Conservation (phyloP, 2,888 invertebrate genomes). For the Drosophila percnosoma region DNA sequence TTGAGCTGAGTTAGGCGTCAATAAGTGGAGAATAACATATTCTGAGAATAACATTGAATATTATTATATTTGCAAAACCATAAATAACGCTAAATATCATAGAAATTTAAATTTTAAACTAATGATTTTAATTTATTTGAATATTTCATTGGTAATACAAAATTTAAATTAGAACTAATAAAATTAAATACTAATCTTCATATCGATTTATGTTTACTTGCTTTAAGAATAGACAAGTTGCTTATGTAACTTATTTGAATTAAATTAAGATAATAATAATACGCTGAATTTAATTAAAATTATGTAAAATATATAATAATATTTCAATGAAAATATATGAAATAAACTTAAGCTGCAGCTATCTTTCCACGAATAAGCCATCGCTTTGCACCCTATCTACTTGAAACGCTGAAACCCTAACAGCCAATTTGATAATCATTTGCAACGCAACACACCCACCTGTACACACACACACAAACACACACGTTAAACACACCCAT, state of each 20-base stretch:
- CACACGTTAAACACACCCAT: slow-evolving; percentile 4
- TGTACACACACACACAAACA: neutral
- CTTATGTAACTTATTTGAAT: neutral
- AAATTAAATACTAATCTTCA: neutral
- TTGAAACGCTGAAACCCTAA: slow-evolving; percentile 24
- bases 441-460: slow-evolving; percentile 4
- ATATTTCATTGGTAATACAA: neutral
- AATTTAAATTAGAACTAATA: neutral
- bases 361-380: slow-evolving; percentile 15
- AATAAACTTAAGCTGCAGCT: neutral
- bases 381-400: slow-evolving; percentile 30
- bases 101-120: neutral
- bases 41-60: neutral
- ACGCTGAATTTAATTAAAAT: neutral
- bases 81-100: neutral
- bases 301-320: neutral
- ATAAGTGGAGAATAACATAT: neutral
- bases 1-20: neutral
- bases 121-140: neutral
- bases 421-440: slow-evolving; percentile 50
- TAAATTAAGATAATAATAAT: neutral
- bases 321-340: neutral
- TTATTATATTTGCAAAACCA: neutral
- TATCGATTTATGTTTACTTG: neutral
- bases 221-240: neutral